A percentile compares a stretch with the other conserved stretches of the same genome.
Conservation (phyloP, 2,113 vertebrate genomes). For the Chionis minor region DNA sequence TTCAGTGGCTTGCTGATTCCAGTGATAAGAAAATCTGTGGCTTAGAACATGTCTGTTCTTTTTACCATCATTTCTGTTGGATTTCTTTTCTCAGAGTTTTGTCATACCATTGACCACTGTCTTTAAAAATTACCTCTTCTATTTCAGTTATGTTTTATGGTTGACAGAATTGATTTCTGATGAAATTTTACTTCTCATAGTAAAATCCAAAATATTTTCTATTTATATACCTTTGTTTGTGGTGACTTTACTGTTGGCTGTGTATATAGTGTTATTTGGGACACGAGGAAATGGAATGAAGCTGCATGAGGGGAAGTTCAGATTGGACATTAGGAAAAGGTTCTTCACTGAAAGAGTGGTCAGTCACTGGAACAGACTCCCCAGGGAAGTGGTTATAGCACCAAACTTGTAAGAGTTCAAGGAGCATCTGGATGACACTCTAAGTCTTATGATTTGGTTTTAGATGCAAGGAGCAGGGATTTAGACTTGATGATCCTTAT, state of each 20-base stretch:
- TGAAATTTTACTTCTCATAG: not conserved
- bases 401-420: not conserved
- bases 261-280: not conserved
- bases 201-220: not conserved
- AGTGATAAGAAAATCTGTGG: not conserved
- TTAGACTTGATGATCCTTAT: not conserved
- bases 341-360: not conserved
- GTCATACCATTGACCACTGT: not conserved
- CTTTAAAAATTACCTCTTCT: not conserved
- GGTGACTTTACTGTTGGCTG: not conserved
- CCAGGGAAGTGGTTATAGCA: not conserved
- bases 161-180: not conserved
- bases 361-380: not conserved
- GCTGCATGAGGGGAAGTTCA: not conserved
- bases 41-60: not conserved
- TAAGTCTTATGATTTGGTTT: not conserved
- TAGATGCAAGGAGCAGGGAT: not conserved
- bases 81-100: not conserved
- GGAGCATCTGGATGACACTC: not conserved
- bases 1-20: not conserved
- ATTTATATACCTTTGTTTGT: not conserved
- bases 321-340: not conserved
- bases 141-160: not conserved
- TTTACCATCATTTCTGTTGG: not conserved
- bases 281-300: not conserved